Conservation (phyloP, 2,797 vertebrate species). For the Anabas testudineus region DNA sequence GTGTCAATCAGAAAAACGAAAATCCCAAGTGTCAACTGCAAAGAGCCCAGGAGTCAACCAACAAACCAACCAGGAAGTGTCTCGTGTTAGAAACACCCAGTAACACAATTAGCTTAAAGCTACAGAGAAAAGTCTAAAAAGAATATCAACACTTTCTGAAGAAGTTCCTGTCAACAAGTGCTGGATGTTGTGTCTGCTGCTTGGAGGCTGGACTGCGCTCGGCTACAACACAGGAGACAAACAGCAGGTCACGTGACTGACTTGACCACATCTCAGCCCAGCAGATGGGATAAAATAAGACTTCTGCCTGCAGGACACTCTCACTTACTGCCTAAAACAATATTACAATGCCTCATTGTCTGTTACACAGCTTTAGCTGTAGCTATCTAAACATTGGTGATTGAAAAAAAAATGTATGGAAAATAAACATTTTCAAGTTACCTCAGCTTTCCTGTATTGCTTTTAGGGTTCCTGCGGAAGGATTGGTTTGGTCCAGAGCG, state of each 20-base stretch:
- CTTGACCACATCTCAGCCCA: conserved; percentile 63
- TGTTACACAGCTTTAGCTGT: conserved; percentile 18
- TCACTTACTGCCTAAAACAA: conserved; percentile 50
- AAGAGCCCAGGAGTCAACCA: conserved; percentile 64
- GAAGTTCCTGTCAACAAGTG: conserved; percentile 86
- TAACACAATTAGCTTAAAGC: conserved; percentile 63
- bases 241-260: conserved; percentile 80
- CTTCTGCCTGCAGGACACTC: conserved; percentile 51
- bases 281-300: conserved; percentile 54
- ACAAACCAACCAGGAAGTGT: conserved; percentile 71
- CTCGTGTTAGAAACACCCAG: conserved; percentile 75
- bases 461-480: conserved; percentile 96
- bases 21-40: conserved; percentile 71
- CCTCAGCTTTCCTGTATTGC: conserved; percentile 94
- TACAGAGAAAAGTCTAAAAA: conserved; percentile 48
- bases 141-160: conserved; percentile 67
- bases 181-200: conserved; percentile 88
- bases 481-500: conserved; percentile 96
- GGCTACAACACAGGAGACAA: conserved; percentile 88
- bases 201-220: conserved; percentile 84
- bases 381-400: conserved; percentile 9
- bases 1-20: conserved; percentile 65
- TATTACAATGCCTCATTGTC: conserved; percentile 23
- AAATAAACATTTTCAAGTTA: conserved; percentile 79
- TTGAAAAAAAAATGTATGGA: conserved; percentile 2